phyloP scores from a whole-genome alignment of 2,888 invertebrate species.

The Hydroisotoma schaefferi region DNA sequence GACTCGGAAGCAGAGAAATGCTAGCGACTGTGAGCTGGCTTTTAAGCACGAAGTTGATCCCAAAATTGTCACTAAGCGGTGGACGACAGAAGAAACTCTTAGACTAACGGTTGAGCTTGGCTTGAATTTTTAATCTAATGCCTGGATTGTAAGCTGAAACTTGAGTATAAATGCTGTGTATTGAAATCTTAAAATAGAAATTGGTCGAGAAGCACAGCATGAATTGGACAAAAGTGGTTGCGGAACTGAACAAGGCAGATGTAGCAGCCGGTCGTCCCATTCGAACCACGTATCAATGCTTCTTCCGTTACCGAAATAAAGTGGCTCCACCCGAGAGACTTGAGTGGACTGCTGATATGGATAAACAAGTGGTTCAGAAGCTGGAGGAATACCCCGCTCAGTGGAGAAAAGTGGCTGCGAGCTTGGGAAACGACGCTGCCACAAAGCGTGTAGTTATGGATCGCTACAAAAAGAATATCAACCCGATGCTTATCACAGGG shows the following conservation, averaged over 20 bases:
- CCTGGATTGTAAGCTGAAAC: too few species aligned
- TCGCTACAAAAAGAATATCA: constrained; percentile 42
- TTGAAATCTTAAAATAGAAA: background rate
- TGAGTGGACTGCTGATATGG: constrained; percentile 30
- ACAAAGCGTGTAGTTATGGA: constrained; percentile 40
- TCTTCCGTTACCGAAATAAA: constrained; percentile 30
- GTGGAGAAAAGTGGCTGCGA: constrained; percentile 37
- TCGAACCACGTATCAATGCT: constrained; percentile 37
- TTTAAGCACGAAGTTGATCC: constrained; percentile 37
- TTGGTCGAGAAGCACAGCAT: background rate
- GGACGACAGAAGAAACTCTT: constrained; percentile 25
- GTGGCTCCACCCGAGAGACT: constrained; percentile 23
- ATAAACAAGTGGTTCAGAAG: constrained; percentile 13
- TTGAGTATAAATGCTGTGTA: too few species aligned
- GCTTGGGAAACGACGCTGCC: constrained; percentile 22
- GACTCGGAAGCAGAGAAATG: constrained; percentile 34
- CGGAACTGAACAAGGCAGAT: constrained; percentile 10
- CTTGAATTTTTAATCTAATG: too few species aligned
- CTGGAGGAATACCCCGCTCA: constrained; percentile 29
- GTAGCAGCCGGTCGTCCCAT: background rate
- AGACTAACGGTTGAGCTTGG: constrained; percentile 24
- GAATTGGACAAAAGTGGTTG: constrained; percentile 31
- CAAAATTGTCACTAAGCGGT: constrained; percentile 25
- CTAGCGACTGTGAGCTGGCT: constrained; percentile 37
- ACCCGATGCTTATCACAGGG: constrained; percentile 37